Evolutionary conservation across 2,113 vertebrate species (phyloP).

Genomic region (Leucopsar rothschildi): DNA sequence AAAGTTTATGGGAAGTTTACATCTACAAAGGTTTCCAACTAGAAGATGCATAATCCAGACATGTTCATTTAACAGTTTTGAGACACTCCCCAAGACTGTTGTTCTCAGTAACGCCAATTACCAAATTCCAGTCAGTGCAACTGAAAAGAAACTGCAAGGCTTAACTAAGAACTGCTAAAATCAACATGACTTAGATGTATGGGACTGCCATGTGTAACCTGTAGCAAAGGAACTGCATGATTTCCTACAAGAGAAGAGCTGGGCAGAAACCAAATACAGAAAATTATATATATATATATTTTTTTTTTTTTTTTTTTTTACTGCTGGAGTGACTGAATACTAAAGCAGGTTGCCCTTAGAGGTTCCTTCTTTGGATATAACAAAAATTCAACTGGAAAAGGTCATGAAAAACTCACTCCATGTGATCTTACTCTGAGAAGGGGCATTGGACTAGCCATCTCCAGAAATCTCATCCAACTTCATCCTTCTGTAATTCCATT

Average conservation of each 20-base stretch:
- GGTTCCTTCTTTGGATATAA: background rate
- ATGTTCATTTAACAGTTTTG: background rate
- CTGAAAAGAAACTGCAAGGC: background rate
- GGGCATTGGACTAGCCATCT: background rate
- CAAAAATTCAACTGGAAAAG: background rate
- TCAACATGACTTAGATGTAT: background rate
- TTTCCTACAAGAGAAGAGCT: background rate
- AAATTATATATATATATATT: background rate
- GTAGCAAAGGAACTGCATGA: background rate
- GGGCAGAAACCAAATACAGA: background rate
- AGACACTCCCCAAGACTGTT: background rate
- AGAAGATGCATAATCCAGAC: background rate
- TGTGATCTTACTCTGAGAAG: background rate
- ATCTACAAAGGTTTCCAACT: background rate
- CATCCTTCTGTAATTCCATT: background rate
- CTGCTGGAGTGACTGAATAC: background rate
- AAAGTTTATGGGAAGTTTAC: background rate
- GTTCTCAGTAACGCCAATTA: background rate
- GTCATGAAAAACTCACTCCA: background rate
- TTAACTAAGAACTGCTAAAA: background rate
- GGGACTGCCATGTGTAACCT: background rate
- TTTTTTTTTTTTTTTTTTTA: background rate
- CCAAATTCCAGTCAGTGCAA: background rate
- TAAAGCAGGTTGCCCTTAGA: background rate
- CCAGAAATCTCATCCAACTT: background rate